Evolutionary conservation across 1,140 invertebrate genomes (phyloP), one percentile per base, ranked within the genome.

Genomic region (Papilio glaucus): DNA sequence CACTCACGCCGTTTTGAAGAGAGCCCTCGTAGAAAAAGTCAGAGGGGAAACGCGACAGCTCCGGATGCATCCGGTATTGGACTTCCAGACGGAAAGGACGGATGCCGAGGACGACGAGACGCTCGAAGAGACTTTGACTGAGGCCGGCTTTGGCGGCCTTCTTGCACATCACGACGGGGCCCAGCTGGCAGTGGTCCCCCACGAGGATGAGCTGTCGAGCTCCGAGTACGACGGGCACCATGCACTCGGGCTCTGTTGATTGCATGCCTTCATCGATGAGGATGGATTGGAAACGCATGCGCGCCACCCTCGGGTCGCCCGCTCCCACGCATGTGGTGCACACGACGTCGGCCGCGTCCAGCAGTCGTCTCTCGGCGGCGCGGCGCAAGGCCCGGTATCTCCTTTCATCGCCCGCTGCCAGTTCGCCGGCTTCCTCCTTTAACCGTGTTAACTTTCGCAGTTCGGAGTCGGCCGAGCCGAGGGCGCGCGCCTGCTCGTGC

Each of bases 11-110:
- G 93, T 99, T 99, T 90, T 99, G 99, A 26, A 99, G 94, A 1
- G 98, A 99, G 0, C 99, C 99, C 90, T 99, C 99, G 88, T 99
- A 99, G 89, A 99, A 99, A 92, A 99, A 99, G 90, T 99, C 99
- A 0, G 98, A 99, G 0, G 99, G 99, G 88, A 99, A 99, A 53
- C 98, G 95, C 0, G 98, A 99, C 0, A 99, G 94, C 83, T 99
- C 98, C 0, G 99, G 99, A 86, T 99, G 98, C 99, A 99, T 99
- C 70, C 99, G 96, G 88, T 99, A 99, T 88, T 99, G 99, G 1
- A 99, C 99, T 93, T 99, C 98, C 0, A 99, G 93, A 0, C 98
- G 95, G 89, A 99, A 98, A 0, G 98, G 98, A 53, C 98, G 94
- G 75, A 99, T 99, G 9, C 98, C 98, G 3, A 99, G 94, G 0